Conservation (phyloP, 64 coral and sea anemone species). For the Porites australiensis region DNA sequence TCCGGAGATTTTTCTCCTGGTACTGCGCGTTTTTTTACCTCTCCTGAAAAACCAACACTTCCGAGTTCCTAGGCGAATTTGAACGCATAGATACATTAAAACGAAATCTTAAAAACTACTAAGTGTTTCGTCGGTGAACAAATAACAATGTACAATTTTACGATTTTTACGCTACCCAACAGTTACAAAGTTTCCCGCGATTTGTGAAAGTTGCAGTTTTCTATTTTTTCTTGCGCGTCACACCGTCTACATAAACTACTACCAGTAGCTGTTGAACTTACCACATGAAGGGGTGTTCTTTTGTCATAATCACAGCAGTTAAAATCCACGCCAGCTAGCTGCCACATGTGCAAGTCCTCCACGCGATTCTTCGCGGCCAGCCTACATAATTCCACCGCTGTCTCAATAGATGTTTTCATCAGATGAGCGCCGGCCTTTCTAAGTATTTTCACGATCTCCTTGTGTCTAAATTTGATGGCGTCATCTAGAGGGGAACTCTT, state of each 20-base stretch:
- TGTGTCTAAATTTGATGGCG: conserved; percentile 83
- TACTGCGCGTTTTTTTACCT: no score
- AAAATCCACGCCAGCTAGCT: conserved; percentile 74
- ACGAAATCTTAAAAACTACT: no score
- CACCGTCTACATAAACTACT: background rate
- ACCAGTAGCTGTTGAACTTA: background rate
- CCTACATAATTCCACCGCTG: conserved; percentile 75
- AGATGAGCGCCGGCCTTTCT: conserved; percentile 67
- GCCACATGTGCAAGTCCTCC: conserved; percentile 73
- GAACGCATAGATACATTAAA: no score
- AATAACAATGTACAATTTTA: no score
- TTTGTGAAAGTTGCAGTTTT: no score
- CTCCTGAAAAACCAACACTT: no score
- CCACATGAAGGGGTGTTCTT: conserved; percentile 86
- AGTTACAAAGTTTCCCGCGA: background rate
- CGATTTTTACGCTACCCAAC: no score
- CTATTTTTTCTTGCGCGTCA: no score
- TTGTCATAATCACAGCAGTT: conserved; percentile 87
- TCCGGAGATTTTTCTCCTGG: no score
- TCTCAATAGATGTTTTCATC: conserved; percentile 48
- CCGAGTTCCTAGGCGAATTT: no score
- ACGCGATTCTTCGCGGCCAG: conserved; percentile 84
- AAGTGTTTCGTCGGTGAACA: no score
- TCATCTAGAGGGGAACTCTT: conserved; percentile 76
- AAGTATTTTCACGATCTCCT: conserved; percentile 74